Evolutionary conservation across 2,113 vertebrate species (phyloP).

Genomic region (human (Homo sapiens)): DNA sequence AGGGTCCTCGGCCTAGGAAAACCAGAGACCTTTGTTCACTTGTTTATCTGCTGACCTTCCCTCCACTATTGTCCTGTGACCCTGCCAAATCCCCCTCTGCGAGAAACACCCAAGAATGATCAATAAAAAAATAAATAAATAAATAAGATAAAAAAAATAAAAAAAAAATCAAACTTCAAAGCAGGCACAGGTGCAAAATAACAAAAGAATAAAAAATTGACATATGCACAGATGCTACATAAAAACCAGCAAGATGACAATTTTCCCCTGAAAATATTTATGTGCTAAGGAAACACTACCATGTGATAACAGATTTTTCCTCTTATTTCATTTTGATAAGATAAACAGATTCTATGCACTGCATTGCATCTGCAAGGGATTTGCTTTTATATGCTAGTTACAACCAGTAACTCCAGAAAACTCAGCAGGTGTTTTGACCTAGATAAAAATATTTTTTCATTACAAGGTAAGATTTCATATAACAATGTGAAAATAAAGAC

Average conservation of each 20-base stretch:
- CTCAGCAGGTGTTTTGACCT: conserved; percentile 31
- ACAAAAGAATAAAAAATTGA: neutral
- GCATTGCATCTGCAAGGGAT: neutral
- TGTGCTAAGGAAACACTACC: neutral
- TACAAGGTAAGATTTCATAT: conserved; percentile 4
- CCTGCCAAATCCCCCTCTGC: too few species aligned
- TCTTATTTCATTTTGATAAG: neutral
- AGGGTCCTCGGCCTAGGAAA: too few species aligned
- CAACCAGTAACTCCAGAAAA: neutral
- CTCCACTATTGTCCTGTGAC: too few species aligned
- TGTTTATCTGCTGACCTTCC: too few species aligned
- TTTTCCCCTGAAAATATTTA: neutral
- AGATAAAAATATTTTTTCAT: conserved; percentile 34
- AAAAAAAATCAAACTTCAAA: neutral
- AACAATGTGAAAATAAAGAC: conserved; percentile 13
- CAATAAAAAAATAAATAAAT: too few species aligned
- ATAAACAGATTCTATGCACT: neutral
- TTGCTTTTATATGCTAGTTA: neutral
- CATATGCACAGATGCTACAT: neutral
- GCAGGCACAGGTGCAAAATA: neutral
- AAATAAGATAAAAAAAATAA: too few species aligned
- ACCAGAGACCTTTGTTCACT: too few species aligned
- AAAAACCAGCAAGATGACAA: neutral
- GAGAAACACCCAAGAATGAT: too few species aligned
- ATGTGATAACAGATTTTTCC: neutral